Percentiles rank a stretch among this genome's conserved stretches.
Evolutionary conservation across 2,797 vertebrate species (phyloP).

Genomic region (Euthynnus affinis): DNA sequence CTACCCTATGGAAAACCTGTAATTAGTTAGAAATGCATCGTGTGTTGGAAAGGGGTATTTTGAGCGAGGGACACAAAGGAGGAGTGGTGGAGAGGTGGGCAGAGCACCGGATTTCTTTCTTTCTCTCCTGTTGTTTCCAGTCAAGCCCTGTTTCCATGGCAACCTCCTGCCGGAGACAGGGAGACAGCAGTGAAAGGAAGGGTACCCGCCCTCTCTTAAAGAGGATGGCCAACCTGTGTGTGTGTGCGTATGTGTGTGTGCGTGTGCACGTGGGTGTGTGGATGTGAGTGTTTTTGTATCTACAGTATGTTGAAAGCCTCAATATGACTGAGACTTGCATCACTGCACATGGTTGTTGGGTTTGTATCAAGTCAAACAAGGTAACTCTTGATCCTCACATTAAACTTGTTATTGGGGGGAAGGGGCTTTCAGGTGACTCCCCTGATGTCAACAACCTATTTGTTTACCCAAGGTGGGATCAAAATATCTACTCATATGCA

Average conservation of each 20-base stretch:
- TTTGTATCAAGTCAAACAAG: constrained; percentile 42
- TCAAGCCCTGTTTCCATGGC: constrained; percentile 91
- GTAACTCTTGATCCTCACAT: constrained; percentile 25
- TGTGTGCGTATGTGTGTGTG: constrained; percentile 59
- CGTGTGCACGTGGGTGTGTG: constrained; percentile 43
- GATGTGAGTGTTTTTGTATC: constrained; percentile 46
- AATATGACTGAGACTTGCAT: constrained; percentile 51
- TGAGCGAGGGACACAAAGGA: constrained; percentile 83
- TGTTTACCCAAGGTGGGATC: not conserved
- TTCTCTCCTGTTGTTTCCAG: constrained; percentile 90
- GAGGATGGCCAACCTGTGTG: constrained; percentile 86
- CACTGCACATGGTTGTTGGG: constrained; percentile 26
- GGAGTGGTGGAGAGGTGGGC: constrained; percentile 84
- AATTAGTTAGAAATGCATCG: constrained; percentile 82
- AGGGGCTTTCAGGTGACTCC: not conserved
- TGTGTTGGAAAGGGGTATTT: constrained; percentile 69
- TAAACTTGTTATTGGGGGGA: constrained; percentile 14
- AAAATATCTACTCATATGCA: not conserved
- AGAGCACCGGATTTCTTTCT: constrained; percentile 84
- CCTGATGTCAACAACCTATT: constrained; percentile 33
- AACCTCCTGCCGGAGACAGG: constrained; percentile 87
- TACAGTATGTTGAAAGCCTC: constrained; percentile 52
- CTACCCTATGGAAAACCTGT: constrained; percentile 74
- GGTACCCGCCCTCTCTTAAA: constrained; percentile 85
- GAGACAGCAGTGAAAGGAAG: constrained; percentile 88